Evolutionary conservation across 2,888 invertebrate species (phyloP).

Genomic region (Eristalis arbustorum): DNA sequence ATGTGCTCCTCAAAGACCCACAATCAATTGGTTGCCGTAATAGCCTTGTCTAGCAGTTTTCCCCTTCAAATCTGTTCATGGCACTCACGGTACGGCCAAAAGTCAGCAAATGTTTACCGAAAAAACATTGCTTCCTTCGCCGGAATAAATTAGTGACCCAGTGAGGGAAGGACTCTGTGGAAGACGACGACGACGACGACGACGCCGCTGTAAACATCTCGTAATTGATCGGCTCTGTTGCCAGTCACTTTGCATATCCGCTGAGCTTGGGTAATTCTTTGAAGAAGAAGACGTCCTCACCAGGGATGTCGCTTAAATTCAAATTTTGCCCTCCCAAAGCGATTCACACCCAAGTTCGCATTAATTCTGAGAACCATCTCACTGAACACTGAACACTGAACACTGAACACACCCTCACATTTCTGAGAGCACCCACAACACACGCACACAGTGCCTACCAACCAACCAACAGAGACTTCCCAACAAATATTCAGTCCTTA

Average conservation of each 20-base stretch:
- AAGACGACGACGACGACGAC: too few species aligned
- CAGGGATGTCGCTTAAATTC: background rate
- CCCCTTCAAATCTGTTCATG: background rate
- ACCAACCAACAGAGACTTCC: background rate
- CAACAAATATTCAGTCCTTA: constrained; percentile 52
- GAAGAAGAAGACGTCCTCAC: background rate
- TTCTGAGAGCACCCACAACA: background rate
- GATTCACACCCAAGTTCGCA: background rate
- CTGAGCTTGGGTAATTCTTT: background rate
- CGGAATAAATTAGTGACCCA: background rate
- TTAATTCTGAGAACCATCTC: background rate
- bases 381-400: too few species aligned
- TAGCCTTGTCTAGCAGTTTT: background rate
- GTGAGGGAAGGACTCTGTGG: background rate
- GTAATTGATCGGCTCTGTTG: background rate
- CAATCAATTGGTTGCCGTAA: background rate
- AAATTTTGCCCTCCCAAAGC: background rate
- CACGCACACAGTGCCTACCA: background rate
- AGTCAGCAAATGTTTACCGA: background rate
- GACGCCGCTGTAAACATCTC: background rate
- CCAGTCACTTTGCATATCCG: background rate
- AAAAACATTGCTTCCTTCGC: background rate
- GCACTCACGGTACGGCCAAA: background rate
- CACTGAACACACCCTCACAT: background rate
- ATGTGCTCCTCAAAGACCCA: background rate